phyloP scores from a whole-genome alignment of 2,888 invertebrate genomes.

The Lasiommata megera region DNA sequence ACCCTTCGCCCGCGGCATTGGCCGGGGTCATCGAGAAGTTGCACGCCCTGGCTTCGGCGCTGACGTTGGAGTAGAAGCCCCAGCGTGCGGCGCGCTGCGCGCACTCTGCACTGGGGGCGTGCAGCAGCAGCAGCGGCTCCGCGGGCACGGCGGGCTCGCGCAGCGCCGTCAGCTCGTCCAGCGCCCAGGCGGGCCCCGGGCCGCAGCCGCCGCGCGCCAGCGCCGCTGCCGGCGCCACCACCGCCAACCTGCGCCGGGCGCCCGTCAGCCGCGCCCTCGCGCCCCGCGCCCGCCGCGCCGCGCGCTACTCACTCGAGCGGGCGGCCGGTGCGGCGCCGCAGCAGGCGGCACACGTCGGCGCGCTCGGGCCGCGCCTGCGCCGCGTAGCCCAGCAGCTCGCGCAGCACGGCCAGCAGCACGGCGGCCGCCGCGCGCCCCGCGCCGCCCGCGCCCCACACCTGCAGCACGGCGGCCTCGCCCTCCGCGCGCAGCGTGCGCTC shows the following conservation, averaged over 20 bases:
- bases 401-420: conserved; percentile 86
- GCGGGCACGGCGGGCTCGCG: neutral
- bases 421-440: conserved; percentile 86
- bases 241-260: conserved; percentile 56
- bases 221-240: conserved; percentile 56
- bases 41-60: neutral
- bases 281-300: conserved; percentile 88
- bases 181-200: neutral
- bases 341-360: conserved; percentile 86
- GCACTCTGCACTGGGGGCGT: neutral
- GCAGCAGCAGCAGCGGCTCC: neutral
- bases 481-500: conserved; percentile 87
- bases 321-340: conserved; percentile 85
- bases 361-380: conserved; percentile 86
- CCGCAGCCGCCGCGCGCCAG: neutral
- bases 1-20: neutral
- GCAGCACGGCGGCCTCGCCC: conserved; percentile 94
- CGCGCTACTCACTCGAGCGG: conserved; percentile 88
- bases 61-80: neutral
- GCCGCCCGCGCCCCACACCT: conserved; percentile 87
- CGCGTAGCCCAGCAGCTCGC: conserved; percentile 46
- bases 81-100: neutral
- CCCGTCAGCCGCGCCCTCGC: conserved; percentile 82
- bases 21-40: neutral
- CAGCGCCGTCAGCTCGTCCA: conserved; percentile 1